These are phyloP conservation scores for Miichthys miiuy DNA, from an alignment of 2,797 vertebrate species.

Conservation along the genomic window DNA sequence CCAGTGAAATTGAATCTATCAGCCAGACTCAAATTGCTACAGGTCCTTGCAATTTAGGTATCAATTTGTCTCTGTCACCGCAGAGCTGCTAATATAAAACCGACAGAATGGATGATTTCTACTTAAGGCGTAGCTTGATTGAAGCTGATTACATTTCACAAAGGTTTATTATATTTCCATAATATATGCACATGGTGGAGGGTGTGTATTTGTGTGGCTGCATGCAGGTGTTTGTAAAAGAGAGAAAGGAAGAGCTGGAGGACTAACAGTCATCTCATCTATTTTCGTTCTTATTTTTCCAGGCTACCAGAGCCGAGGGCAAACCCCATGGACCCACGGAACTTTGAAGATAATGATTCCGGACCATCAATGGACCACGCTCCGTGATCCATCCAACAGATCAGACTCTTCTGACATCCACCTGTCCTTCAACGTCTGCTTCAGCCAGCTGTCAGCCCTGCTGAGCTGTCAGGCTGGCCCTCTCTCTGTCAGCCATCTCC, in stretches of 20 bases:
- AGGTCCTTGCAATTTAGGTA: constrained; percentile 71
- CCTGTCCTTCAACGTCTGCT: constrained; percentile 54
- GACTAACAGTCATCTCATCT: constrained; percentile 4
- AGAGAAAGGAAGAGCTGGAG: neutral
- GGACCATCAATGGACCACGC: constrained; percentile 79
- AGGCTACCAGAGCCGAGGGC: constrained; percentile 82
- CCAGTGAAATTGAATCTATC: constrained; percentile 76
- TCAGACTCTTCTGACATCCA: constrained; percentile 24
- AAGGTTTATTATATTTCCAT: constrained; percentile 71
- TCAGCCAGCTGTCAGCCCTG: constrained; percentile 49
- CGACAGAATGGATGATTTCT: constrained; percentile 77
- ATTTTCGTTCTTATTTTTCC: neutral
- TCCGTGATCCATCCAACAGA: constrained; percentile 70
- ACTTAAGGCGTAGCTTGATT: constrained; percentile 74
- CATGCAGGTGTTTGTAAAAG: constrained; percentile 26
- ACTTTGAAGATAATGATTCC: constrained; percentile 74
- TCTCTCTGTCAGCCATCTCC: constrained; percentile 49
- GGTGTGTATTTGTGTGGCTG: constrained; percentile 8
- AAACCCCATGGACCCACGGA: constrained; percentile 68
- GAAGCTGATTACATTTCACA: constrained; percentile 77
- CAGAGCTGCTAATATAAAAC: constrained; percentile 68
- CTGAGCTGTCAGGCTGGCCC: constrained; percentile 47
- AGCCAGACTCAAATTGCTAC: constrained; percentile 68
- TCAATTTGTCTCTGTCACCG: constrained; percentile 77
- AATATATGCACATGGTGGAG: constrained; percentile 24